A percentile compares a stretch with the other conserved stretches of the same genome.
These are phyloP conservation scores for Tetrapedia diversipes DNA, from an alignment of 2,888 invertebrate species.

Conservation along the genomic window DNA sequence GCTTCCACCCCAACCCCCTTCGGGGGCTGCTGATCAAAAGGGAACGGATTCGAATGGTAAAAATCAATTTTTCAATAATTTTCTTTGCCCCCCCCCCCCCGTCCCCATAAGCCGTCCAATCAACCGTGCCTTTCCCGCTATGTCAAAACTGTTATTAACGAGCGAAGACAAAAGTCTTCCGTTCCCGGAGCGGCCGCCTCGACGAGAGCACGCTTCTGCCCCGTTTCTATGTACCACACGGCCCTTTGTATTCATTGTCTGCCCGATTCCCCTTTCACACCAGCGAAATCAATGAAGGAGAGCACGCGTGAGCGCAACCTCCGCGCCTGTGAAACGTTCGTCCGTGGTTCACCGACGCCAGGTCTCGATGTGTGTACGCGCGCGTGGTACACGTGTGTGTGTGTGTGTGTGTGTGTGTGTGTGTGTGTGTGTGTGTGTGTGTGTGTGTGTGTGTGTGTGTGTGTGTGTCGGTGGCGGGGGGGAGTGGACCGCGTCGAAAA, in stretches of 20 bases:
- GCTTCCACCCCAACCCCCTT: no score
- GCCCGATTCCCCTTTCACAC: slow-evolving; percentile 68
- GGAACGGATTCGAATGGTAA: slow-evolving; percentile 40
- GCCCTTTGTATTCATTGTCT: slow-evolving; percentile 67
- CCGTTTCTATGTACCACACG: slow-evolving; percentile 27
- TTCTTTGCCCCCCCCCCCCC: slow-evolving; percentile 40
- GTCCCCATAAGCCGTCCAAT: slow-evolving; percentile 44
- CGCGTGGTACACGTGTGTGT: not conserved
- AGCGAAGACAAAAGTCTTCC: slow-evolving; percentile 69
- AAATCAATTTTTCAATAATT: slow-evolving; percentile 66
- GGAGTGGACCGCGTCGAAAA: slow-evolving; percentile 66
- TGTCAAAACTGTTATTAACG: slow-evolving; percentile 66
- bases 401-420: not conserved
- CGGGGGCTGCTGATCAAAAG: slow-evolving; percentile 53
- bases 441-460: not conserved
- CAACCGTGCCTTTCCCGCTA: slow-evolving; percentile 49
- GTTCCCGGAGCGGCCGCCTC: slow-evolving; percentile 48
- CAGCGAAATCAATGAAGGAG: slow-evolving; percentile 63
- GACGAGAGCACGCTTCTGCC: slow-evolving; percentile 40
- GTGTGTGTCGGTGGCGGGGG: no score
- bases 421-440: not conserved
- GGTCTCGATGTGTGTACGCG: no score
- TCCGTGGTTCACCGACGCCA: no score
- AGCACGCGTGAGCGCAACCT: slow-evolving; percentile 32
- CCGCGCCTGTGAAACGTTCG: no score